phyloP scores from a whole-genome alignment of 2,113 vertebrate genomes.

The Phaethon lepturus region DNA sequence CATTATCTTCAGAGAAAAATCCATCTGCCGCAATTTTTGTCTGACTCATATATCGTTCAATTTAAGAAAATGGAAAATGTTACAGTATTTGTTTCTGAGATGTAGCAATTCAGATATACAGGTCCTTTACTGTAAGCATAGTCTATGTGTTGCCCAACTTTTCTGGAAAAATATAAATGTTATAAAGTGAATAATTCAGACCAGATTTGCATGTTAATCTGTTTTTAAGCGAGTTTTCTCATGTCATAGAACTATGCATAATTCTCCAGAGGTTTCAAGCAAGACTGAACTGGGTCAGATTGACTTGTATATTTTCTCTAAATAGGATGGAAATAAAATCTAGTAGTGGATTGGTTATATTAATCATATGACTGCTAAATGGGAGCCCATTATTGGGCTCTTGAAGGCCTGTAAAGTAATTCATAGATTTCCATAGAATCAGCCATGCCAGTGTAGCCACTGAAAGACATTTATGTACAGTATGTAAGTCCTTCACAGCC shows the following conservation, averaged over 20 bases:
- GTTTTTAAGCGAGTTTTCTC: constrained; percentile 42
- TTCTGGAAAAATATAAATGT: not conserved
- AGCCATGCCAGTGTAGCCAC: not conserved
- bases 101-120: not conserved
- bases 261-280: constrained; percentile 57
- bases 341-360: constrained; percentile 8
- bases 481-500: not conserved
- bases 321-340: constrained; percentile 47
- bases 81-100: not conserved
- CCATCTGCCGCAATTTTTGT: not conserved
- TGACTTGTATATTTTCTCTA: constrained; percentile 43
- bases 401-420: not conserved
- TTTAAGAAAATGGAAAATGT: not conserved
- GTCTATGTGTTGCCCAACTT: not conserved
- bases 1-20: not conserved
- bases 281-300: constrained; percentile 54
- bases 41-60: not conserved
- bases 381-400: constrained; percentile 2
- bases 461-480: not conserved
- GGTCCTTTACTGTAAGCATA: not conserved
- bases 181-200: constrained; percentile 32
- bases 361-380: constrained; percentile 26
- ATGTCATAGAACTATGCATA: not conserved
- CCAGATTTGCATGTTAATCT: constrained; percentile 54
- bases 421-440: not conserved